Base-by-base conservation (phyloP, 1,140 invertebrate species). In the Cydia splendana region DNA sequence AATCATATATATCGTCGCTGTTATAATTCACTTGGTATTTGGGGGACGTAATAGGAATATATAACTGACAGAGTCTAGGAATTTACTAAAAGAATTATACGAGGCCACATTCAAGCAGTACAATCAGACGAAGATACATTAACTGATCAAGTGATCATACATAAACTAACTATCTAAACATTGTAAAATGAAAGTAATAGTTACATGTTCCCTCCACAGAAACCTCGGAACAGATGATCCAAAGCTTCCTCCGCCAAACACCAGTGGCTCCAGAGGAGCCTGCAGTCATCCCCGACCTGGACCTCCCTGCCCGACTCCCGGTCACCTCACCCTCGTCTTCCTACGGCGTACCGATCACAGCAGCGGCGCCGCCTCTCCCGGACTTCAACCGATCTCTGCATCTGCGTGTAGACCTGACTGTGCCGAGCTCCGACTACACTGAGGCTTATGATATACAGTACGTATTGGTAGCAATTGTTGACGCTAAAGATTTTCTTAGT, bases 371-470 rank as follows among this genome's bases (percentile, higher is more conserved):
- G 9, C 73, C 82, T 18, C 73, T 13, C 1, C 88, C 86, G 4
- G 80, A 76, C 53, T 86, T 88, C 75, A 75, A 80, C 38, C 80
- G 80, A 15, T 84, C 87, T 9, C 34, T 86, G 9, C 38, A 82
- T 62, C 18, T 91, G 15, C 79, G 78, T 2, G 88, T 80, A 0
- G 78, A 80, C 67, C 82, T 92, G 20, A 87, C 85, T 5, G 88
- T 90, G 1, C 84, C 84, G 12, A 79, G 83, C 34, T 85, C 90
- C 4, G 88, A 84, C 73, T 91, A 84, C 77, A 86, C 88, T 0
- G 91, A 91, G 45, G 76, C 84, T 2, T 90, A 88, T 74, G 79
- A 76, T 3, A 79, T 82, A 4, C 85, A 85, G 87, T 89, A 76
- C 75, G 79, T 74, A 1, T 24, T 28, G 42, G 10, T 38, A 30